Evolutionary conservation across 2,797 vertebrate species (phyloP), one percentile per base, ranked within the genome.

Genomic region (Eulemur mongoz): DNA sequence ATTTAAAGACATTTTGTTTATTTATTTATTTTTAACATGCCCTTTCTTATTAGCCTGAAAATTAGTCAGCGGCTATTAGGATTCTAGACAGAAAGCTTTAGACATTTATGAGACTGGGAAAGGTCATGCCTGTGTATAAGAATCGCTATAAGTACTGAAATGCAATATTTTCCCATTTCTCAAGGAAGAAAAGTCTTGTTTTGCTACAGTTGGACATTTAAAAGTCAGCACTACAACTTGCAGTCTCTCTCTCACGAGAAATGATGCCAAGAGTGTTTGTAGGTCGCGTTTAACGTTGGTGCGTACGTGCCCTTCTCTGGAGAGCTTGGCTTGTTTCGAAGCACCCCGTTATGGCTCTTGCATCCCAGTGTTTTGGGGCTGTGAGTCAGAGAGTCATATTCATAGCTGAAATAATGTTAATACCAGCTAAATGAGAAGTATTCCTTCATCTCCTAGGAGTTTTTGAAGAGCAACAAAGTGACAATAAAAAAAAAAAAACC

Each of bases 381-480:
- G 0, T 0, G 0, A 14, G 1, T 86, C 32, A 35, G 65, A 96
- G 59, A 59, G 27, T 93, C 35, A 3, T 61, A 32, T 8, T 72
- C n/a, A 32, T n/a, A 54, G 67, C 82, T 63, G 67, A 69, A 48
- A 40, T 69, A 35, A 67, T 38, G n/a, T 79, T 81, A 30, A 89
- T 50, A 38, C 61, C 87, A n/a, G 97, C 91, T 98, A 96, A 97
- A 54, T 1, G 65, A 0, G 0, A 81, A 91, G 88, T 63, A 25
- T 80, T 97, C 67, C 82, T 91, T 98, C 96, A 95, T 91, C 82
- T 65, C 91, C 0, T 0, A 65, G 93, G 86, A 89, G 59, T 89
- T 96, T 97, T 90, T 93, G 96, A 97, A 96, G 69, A 97, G 27
- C 61, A 52, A 65, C 83, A 63, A 85, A 93, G 57, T 82, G 91